Percentiles rank a stretch among this genome's conserved stretches.
These are phyloP conservation scores for Strigamia transsilvanica DNA, from an alignment of 2,888 invertebrate species.

Conservation along the genomic window DNA sequence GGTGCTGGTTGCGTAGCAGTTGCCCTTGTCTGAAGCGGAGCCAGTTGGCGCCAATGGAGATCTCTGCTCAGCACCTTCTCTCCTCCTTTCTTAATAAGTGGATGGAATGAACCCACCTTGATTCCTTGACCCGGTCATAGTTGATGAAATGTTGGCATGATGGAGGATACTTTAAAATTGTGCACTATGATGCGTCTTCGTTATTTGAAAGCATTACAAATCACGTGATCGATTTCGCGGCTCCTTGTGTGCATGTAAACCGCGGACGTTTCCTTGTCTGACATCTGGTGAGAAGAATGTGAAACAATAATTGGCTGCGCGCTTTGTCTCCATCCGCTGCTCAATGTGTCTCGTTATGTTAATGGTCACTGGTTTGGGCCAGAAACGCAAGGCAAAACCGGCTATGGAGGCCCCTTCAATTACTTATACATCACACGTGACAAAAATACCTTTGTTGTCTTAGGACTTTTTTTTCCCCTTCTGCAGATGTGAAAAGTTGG, in stretches of 20 bases:
- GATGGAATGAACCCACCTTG: slow-evolving; percentile 49
- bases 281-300: slow-evolving; percentile 53
- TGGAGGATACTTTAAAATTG: slow-evolving; percentile 44
- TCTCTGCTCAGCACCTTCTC: slow-evolving; percentile 34
- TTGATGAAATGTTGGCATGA: slow-evolving; percentile 35
- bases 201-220: slow-evolving; percentile 46
- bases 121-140: slow-evolving; percentile 44
- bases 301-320: slow-evolving; percentile 50
- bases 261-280: slow-evolving; percentile 51
- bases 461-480: background rate
- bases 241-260: slow-evolving; percentile 47
- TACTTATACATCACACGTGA: background rate
- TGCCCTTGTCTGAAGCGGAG: slow-evolving; percentile 40
- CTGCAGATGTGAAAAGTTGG: slow-evolving; percentile 4
- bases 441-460: background rate
- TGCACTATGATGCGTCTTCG: slow-evolving; percentile 49
- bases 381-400: slow-evolving; percentile 20
- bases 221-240: slow-evolving; percentile 51
- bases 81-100: slow-evolving; percentile 43
- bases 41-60: slow-evolving; percentile 41
- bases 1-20: slow-evolving; percentile 43
- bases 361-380: slow-evolving; percentile 40
- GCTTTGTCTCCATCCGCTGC: slow-evolving; percentile 23
- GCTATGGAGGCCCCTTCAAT: background rate
- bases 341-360: slow-evolving; percentile 34